A percentile compares a stretch with the other conserved stretches of the same genome.
phyloP scores from a whole-genome alignment of 2,888 invertebrate species.

The Colletes collaris region DNA sequence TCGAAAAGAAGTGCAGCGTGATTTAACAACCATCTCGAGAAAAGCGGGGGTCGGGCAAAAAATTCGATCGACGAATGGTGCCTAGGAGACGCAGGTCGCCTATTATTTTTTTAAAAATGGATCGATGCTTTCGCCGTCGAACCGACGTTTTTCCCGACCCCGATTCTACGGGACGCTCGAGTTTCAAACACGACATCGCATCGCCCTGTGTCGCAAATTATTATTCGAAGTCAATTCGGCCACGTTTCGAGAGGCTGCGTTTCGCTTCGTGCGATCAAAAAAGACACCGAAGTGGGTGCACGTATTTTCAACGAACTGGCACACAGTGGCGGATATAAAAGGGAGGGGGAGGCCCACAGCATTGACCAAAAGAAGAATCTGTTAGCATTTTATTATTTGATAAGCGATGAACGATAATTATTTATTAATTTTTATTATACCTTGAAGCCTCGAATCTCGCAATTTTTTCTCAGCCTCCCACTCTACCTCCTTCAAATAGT shows the following conservation, averaged over 20 bases:
- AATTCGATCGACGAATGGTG: not conserved
- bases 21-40: not conserved
- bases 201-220: not conserved
- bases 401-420: too few species aligned
- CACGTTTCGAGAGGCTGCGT: not conserved
- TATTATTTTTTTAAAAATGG: slow-evolving; percentile 27
- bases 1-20: slow-evolving; percentile 1
- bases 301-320: slow-evolving; percentile 2
- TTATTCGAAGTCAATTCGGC: slow-evolving; percentile 38
- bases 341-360: too few species aligned
- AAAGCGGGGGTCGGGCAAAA: not conserved
- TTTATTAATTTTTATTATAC: too few species aligned
- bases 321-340: too few species aligned
- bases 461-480: too few species aligned
- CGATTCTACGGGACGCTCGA: not conserved
- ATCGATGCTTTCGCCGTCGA: slow-evolving; percentile 3
- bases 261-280: not conserved
- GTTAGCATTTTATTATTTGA: too few species aligned
- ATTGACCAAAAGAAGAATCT: too few species aligned
- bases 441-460: too few species aligned
- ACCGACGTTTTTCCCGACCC: not conserved
- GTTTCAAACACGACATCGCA: not conserved
- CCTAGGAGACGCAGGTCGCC: not conserved
- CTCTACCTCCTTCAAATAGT: too few species aligned
- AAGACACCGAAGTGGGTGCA: not conserved